These are phyloP conservation scores for Athene noctua DNA, from an alignment of 2,113 vertebrate genomes.

Conservation along the genomic window DNA sequence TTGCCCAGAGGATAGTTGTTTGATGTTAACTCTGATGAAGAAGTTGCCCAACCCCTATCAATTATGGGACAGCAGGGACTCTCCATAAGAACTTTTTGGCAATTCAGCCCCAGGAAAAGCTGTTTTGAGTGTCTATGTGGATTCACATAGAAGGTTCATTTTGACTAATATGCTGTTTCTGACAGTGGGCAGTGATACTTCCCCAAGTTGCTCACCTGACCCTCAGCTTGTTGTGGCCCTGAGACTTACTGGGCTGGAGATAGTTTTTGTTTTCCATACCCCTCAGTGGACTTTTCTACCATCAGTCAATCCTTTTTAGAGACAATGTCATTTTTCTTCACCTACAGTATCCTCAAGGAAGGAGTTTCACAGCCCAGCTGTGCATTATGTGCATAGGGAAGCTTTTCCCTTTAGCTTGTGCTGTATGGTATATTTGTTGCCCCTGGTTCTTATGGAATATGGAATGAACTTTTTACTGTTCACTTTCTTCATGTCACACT, in stretches of 20 bases:
- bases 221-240: background rate
- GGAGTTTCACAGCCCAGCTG: background rate
- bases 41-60: background rate
- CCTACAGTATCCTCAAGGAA: background rate
- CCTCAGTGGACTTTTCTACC: background rate
- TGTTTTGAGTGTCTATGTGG: background rate
- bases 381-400: background rate
- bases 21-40: background rate
- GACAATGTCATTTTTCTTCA: background rate
- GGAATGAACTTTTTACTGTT: background rate
- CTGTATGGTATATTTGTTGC: background rate
- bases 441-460: background rate
- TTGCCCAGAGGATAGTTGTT: background rate
- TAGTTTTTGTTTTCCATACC: background rate
- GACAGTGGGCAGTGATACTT: background rate
- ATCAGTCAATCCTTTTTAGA: background rate
- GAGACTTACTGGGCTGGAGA: background rate
- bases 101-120: background rate
- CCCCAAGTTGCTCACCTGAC: background rate
- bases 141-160: fast-evolving
- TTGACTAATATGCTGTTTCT: background rate
- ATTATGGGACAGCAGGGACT: background rate
- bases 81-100: background rate
- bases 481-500: background rate
- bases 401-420: background rate